Base-by-base conservation (phyloP, 2,888 invertebrate genomes). In the Nasonia oneida region DNA sequence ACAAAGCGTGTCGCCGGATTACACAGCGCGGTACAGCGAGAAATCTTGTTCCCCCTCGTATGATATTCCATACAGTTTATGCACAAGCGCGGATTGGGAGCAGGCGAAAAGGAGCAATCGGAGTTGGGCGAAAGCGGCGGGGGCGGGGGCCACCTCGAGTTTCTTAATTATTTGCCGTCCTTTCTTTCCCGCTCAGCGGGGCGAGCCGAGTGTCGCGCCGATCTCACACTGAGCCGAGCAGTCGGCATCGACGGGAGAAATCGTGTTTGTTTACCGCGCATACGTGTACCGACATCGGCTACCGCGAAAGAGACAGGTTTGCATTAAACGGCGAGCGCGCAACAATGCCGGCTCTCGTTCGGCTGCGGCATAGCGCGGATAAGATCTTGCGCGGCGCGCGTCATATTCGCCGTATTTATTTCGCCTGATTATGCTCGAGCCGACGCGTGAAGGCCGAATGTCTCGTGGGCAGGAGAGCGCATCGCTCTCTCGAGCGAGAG, bases 1-100 rank as follows among this genome's bases (percentile, higher is more conserved):
- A 79, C 79, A 79, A 79, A 79, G 79, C 67, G 79, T 67, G 79
- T 47, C 0, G 23, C 79, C 64, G 50, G 67, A 79, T 67, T 67
- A 79, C 67, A 79, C 50, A 18, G 5, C 67, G 79, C 79, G 79
- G 18, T 70, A 70, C 79, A 79, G 18, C 67, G 50, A 33, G 67
- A 77, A 79, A 39, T 77, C 77, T 64, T 42, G n/a, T 64, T 23
- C 39, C 10, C 10, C 37, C 18, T 23, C 64, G 77, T 64, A 8
- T 18, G 61, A 39, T 29, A 37, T 33, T 37, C 29, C 23, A 57
- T 47, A 53, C n/a, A 14, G 53, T 18, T 61, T 4, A 53, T 53
- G 33, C 37, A 15, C 15, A 15, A 3, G 53, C 53, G 2, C 10
- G 53, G 53, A 53, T 18, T 18, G 18, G 53, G 5, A 53, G 53